Evolutionary conservation across 2,888 invertebrate species (phyloP), one percentile per base, ranked within the genome.

Genomic region (Tineola bisselliella): DNA sequence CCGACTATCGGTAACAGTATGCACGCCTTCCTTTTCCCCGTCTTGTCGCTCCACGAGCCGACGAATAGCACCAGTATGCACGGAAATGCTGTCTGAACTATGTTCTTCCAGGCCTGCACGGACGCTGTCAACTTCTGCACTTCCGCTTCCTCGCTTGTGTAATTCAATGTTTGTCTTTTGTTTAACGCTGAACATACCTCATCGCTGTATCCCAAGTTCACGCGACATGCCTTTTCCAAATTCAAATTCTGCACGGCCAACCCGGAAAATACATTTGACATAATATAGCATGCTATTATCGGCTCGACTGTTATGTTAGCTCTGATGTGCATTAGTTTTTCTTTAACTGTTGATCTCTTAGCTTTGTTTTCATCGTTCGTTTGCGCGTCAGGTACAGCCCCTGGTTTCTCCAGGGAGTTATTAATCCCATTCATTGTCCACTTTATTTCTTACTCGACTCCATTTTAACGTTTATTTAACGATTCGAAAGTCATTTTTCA

Each of bases 191-290:
- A 90, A 73, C 95, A 95, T 31, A 94, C 89, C 70, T 90, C 89
- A 63, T 90, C 90, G 30, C 91, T 88, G 67, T 93, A 94, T 0
- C 88, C 89, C 71, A 94, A 87, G 74, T 95, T 95, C 19, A 95
- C 94, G 62, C 94, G 84, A 74, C 95, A 95, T 1, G 94, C 95
- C 77, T 95, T 95, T 74, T 94, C 95, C 68, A 95, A 87, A 77
- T 94, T 94, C 62, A 95, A 81, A 81, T 95, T 95, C 76, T 95
- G 94, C 44, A 94, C 91, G 61, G 94, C 94, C 64, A 95, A 80
- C 65, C 91, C 91, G 0, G 94, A 93, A 62, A 90, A 83, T 56
- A 90, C 90, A 72, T 90, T 90, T 44, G 91, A 91, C 88, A 91
- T 89, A 60, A 91, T 90, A 70, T 91, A 92, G 68, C 90, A 90